Conservation (phyloP, 2,888 invertebrate species). For the Hypercompe scribonia region DNA sequence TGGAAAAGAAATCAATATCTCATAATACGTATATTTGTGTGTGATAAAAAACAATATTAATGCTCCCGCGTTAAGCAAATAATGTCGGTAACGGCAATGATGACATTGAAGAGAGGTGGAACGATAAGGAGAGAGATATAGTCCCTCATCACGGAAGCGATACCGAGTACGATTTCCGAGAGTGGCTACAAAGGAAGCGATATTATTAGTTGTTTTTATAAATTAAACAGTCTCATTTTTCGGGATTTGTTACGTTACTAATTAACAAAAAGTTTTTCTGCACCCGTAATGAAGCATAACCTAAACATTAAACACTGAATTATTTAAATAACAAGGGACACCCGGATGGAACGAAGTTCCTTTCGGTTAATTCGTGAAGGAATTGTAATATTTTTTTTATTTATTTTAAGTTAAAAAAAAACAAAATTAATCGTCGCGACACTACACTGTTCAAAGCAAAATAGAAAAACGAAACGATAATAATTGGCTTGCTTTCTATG, state of each 20-base stretch:
- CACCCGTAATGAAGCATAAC: background rate
- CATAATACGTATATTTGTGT: constrained; percentile 1
- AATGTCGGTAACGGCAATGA: constrained; percentile 45
- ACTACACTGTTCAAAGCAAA: no score
- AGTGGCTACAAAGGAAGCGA: constrained; percentile 7
- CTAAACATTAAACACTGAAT: background rate
- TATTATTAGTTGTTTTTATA: background rate
- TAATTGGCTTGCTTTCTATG: no score
- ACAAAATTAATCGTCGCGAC: no score
- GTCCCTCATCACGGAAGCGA: constrained; percentile 69
- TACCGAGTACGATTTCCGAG: constrained; percentile 16
- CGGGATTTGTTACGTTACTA: background rate
- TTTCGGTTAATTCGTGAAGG: no score
- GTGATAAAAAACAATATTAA: constrained; percentile 33
- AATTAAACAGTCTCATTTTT: background rate
- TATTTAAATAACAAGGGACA: no score
- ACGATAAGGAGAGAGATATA: constrained; percentile 69
- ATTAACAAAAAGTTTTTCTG: no score
- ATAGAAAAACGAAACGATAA: no score
- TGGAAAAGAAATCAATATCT: background rate
- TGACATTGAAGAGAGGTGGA: constrained; percentile 62
- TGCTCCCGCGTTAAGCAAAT: constrained; percentile 41
- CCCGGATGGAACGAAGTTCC: no score
- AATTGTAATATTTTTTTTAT: no score
- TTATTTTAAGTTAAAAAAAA: no score